Evolutionary conservation across 2,113 vertebrate genomes (phyloP).

Genomic region (Strix uralensis): DNA sequence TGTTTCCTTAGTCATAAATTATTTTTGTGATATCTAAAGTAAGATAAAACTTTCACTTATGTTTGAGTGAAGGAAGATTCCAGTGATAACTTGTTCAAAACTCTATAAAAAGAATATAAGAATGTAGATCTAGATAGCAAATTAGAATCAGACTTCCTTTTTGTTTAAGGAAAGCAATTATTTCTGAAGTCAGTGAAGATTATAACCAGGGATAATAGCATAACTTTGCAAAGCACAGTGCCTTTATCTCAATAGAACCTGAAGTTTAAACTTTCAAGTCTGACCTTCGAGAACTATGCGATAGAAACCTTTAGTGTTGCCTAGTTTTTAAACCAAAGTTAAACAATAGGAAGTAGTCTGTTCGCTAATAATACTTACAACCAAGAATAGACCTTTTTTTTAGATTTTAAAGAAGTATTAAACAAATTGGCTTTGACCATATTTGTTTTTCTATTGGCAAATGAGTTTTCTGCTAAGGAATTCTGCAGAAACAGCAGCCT

Average conservation of each 20-base stretch:
- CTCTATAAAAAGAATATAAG: conserved; percentile 85
- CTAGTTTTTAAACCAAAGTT: conserved; percentile 28
- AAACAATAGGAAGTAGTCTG: neutral
- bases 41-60: conserved; percentile 88
- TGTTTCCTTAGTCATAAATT: conserved; percentile 83
- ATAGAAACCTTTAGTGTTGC: neutral
- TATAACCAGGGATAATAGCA: conserved; percentile 77
- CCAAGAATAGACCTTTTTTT: neutral
- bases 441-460: neutral
- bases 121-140: conserved; percentile 83
- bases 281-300: conserved; percentile 58
- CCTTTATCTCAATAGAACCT: conserved; percentile 66
- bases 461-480: neutral
- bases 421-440: neutral
- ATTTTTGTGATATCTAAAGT: conserved; percentile 79
- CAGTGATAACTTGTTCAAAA: conserved; percentile 79
- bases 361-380: neutral
- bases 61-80: conserved; percentile 82
- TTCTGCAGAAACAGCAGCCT: neutral
- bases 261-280: conserved; percentile 73
- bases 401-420: neutral
- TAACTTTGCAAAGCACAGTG: conserved; percentile 66
- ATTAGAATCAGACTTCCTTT: conserved; percentile 86
- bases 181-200: conserved; percentile 74
- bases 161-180: conserved; percentile 75